These are phyloP conservation scores for Orthosia gracilis DNA, from an alignment of 2,888 invertebrate genomes.

Conservation along the genomic window DNA sequence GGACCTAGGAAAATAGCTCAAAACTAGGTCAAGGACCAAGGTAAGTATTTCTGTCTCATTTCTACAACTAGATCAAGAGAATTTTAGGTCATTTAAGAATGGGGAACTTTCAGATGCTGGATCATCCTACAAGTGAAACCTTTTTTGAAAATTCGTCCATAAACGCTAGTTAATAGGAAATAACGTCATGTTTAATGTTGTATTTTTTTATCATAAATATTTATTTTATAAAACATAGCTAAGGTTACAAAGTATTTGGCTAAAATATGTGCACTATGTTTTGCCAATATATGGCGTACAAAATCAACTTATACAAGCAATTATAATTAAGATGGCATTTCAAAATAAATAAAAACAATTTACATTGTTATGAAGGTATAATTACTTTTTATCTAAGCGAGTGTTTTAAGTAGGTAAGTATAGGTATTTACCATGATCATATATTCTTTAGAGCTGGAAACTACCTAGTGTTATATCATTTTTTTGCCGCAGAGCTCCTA, in stretches of 20 bases:
- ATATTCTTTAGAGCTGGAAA: slow-evolving; percentile 18
- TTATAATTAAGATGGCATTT: too few relatives aligned
- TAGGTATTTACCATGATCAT: neutral
- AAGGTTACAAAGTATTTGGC: too few relatives aligned
- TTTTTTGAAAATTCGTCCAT: slow-evolving; percentile 23
- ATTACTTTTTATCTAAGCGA: neutral
- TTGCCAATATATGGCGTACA: too few relatives aligned
- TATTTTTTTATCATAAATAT: neutral
- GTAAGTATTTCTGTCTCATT: slow-evolving; percentile 73
- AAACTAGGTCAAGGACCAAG: slow-evolving; percentile 79
- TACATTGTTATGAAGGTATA: too few relatives aligned
- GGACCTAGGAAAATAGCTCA: slow-evolving; percentile 58
- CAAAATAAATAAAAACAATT: too few relatives aligned
- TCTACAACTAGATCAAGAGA: slow-evolving; percentile 68
- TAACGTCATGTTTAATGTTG: neutral
- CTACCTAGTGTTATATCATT: slow-evolving; percentile 19
- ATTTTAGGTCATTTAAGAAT: slow-evolving; percentile 73
- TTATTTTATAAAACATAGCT: neutral
- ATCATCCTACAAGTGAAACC: slow-evolving; percentile 9
- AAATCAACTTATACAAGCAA: too few relatives aligned
- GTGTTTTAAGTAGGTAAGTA: neutral
- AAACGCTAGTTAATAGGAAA: neutral
- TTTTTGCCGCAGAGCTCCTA: slow-evolving; percentile 59
- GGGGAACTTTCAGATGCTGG: slow-evolving; percentile 59
- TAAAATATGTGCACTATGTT: too few relatives aligned